phyloP scores from a whole-genome alignment of 2,888 invertebrate genomes.

The Cloeon dipterum region DNA sequence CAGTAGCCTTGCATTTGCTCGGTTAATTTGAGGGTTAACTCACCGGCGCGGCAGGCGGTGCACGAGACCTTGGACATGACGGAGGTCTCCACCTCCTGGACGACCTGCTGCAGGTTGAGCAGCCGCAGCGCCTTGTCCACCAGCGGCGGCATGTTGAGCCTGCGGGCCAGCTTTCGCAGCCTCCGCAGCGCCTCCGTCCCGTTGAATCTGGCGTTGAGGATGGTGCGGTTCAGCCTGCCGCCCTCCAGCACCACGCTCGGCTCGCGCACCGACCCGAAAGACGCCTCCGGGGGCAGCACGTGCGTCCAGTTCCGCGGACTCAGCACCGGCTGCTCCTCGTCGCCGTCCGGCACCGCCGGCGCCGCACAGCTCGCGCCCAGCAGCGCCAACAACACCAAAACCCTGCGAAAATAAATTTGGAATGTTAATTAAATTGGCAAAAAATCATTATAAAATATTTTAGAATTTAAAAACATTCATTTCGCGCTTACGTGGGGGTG shows the following conservation, averaged over 20 bases:
- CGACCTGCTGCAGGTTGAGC: slow-evolving; percentile 64
- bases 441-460: too few species aligned
- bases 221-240: too few species aligned
- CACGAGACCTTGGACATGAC: slow-evolving; percentile 83
- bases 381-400: too few species aligned
- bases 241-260: too few species aligned
- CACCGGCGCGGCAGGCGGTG: slow-evolving; percentile 65
- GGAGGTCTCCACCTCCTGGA: slow-evolving; percentile 68
- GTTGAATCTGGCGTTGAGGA: slow-evolving; percentile 23
- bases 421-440: too few species aligned
- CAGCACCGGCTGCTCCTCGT: slow-evolving; percentile 21
- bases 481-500: too few species aligned
- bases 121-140: slow-evolving; percentile 64
- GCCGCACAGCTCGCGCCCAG: too few species aligned
- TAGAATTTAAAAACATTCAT: too few species aligned
- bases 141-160: slow-evolving; percentile 42
- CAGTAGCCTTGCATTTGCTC: too few species aligned
- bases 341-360: too few species aligned
- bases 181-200: slow-evolving; percentile 25
- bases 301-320: slow-evolving; percentile 24
- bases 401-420: too few species aligned
- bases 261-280: slow-evolving; percentile 11
- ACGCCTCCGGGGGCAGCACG: slow-evolving; percentile 21
- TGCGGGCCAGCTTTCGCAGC: slow-evolving; percentile 9
- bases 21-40: too few species aligned